phyloP scores from a whole-genome alignment of 1,140 invertebrate species.

The Parasteatoda tepidariorum region DNA sequence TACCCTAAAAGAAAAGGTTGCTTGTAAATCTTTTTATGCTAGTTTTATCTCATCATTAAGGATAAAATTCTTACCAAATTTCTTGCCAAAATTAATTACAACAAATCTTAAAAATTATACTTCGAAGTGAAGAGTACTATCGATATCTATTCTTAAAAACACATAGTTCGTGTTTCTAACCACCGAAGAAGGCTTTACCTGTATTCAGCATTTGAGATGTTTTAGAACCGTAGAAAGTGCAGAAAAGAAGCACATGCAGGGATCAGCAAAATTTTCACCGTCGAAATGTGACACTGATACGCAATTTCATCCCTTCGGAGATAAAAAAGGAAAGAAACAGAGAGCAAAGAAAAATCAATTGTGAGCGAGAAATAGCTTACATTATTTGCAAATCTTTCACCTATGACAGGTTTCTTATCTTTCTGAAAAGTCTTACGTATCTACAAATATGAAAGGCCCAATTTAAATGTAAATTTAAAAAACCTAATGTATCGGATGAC shows the following conservation, averaged over 20 bases:
- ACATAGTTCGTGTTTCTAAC: too few species aligned
- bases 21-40: too few species aligned
- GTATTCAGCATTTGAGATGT: constrained; percentile 26
- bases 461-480: too few species aligned
- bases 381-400: constrained; percentile 60
- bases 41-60: too few species aligned
- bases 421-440: constrained; percentile 42
- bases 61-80: too few species aligned
- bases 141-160: too few species aligned
- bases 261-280: constrained; percentile 50
- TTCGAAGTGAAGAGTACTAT: too few species aligned
- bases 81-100: too few species aligned
- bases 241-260: constrained; percentile 19
- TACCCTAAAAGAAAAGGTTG: too few species aligned
- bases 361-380: constrained; percentile 41
- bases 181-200: constrained; percentile 1
- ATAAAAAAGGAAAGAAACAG: constrained; percentile 25
- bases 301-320: constrained; percentile 51
- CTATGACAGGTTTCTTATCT: constrained; percentile 54
- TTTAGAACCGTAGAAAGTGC: constrained; percentile 26
- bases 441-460: constrained; percentile 53
- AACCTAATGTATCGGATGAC: too few species aligned
- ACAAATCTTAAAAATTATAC: too few species aligned
- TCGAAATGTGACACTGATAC: constrained; percentile 59
- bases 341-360: constrained; percentile 56